These are phyloP conservation scores for Leptocoma aspasia DNA, from an alignment of 2,113 vertebrate species.

Conservation along the genomic window DNA sequence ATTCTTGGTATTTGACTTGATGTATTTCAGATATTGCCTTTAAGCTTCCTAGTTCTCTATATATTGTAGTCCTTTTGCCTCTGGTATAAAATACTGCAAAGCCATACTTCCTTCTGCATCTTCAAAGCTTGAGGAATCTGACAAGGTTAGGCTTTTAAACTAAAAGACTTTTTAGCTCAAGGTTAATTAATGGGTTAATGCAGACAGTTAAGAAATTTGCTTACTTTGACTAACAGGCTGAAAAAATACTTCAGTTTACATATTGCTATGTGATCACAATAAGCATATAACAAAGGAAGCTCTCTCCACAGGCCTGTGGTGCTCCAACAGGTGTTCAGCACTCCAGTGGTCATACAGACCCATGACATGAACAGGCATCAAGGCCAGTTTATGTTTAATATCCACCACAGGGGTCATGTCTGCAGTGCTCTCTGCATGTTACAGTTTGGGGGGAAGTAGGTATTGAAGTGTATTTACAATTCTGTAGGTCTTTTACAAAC, in stretches of 20 bases:
- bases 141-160: not conserved
- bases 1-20: not conserved
- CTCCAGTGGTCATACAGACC: not conserved
- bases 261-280: not conserved
- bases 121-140: not conserved
- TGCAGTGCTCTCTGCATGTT: not conserved
- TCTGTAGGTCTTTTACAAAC: not conserved
- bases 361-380: not conserved
- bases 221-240: not conserved
- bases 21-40: not conserved
- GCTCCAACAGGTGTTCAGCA: not conserved
- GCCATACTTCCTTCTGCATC: not conserved
- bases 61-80: not conserved
- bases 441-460: not conserved
- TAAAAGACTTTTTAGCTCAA: not conserved
- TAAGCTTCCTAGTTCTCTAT: not conserved
- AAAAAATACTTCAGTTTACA: not conserved
- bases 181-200: not conserved
- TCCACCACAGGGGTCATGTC: accelerated
- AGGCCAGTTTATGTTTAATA: not conserved
- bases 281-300: not conserved
- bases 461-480: not conserved
- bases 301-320: not conserved
- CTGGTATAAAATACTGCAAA: not conserved
- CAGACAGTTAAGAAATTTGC: not conserved